Evolutionary conservation across 2,113 vertebrate species (phyloP), one percentile per base, ranked within the genome.

Genomic region (Crotophaga sulcirostris): DNA sequence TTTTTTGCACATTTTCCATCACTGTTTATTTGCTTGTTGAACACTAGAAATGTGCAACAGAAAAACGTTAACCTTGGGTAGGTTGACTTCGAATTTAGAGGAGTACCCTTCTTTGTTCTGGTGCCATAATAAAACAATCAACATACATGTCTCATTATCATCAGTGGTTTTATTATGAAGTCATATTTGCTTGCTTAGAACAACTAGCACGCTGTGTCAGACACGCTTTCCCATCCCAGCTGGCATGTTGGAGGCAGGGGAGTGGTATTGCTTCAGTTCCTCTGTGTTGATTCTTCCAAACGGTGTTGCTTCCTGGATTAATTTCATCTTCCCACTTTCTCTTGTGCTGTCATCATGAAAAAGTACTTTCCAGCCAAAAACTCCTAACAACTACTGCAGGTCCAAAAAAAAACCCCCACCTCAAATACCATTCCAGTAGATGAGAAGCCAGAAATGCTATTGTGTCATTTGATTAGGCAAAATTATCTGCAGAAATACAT

Each of bases 101-200:
- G 36, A 20, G 9, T 69, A 34, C 23, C 7, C 7, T 23, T 84
- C 81, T 82, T 67, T 83, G 19, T 88, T 94, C 63, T 85, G 40
- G 29, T 68, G 20, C 25, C 1, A 1, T 31, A 83, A 87, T 52
- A 63, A 82, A 89, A 75, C 68, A 85, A 54, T 31, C 33, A 64
- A 75, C 95, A 55, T 34, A 54, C 63, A 44, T 29, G 11, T 82
- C 33, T 94, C 16, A 2, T 75, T 79, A 47, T 56, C 58, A 52
- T 64, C 38, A 49, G 45, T 94, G 78, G 7, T 89, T 96, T 95
- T 87, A 91, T 94, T 90, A 40, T 51, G 70, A 87, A 74, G 87
- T 13, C 2, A 2, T 21, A 28, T 54, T 74, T 81, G 20, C 28
- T 70, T 44, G 15, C 55, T 77, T 52, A 60, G 12, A 78, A 59